Evolutionary conservation across 2,797 vertebrate species (phyloP), one percentile per base, ranked within the genome.

Genomic region (Coregonus ussuriensis): DNA sequence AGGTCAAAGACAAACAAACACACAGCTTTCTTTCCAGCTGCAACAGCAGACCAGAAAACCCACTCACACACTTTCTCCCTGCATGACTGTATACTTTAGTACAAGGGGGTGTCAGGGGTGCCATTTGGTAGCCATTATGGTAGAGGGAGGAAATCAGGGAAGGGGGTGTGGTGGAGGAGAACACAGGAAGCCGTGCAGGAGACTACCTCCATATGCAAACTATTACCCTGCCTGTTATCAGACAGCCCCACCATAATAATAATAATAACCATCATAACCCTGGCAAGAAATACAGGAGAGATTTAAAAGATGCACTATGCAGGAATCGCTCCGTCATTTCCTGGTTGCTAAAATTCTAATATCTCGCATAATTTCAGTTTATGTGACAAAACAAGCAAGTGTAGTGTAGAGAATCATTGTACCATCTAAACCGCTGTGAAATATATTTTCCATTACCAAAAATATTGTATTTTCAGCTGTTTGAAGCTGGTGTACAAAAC

Each of bases 111-210:
- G 79, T 75, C 79, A 78, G 71, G 77, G 75, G 54, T 62, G 65
- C 72, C 79, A 86, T 86, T 83, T 86, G 85, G 79, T 84, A 81
- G 75, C 74, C 79, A 84, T 86, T 86, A 83, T 51, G 21, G 66
- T 65, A 31, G 16, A 25, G 41, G 54, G 62, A 70, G 73, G 62
- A 83, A 78, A 79, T 76, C 78, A 54, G 18, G 71, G 16, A 63
- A 25, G 74, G 52, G 72, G 41, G 9, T 47, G 9, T 47, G 41
- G 41, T 47, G 3, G 52, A 71, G 75, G 53, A 59, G 73, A 51
- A 77, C 59, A 81, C 65, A 83, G 82, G 82, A 83, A 80, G 54
- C 71, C 29, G 41, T 47, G 41, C 9, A 11, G 41, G 9, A 47
- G 41, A 47, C 41, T 47, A 47, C 41, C 9, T 54, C 72, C 78